Evolutionary conservation across 1,140 invertebrate genomes (phyloP), one percentile per base, ranked within the genome.

Genomic region (Copidosoma floridanum): DNA sequence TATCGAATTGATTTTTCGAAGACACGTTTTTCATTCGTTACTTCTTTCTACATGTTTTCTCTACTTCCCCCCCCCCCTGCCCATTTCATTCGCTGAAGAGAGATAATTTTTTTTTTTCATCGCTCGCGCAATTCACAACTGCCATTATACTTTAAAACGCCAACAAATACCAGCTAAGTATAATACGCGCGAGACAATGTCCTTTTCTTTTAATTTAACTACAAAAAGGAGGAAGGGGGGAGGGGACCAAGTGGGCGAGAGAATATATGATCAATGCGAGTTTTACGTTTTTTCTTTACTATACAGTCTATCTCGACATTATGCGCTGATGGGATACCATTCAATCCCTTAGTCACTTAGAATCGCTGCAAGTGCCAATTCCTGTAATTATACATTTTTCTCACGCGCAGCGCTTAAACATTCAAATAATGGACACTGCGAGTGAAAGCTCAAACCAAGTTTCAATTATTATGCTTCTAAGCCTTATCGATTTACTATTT

Each of bases 401-500:
- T n/a, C n/a, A n/a, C n/a, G n/a, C n/a, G n/a, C n/a, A n/a, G n/a
- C n/a, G n/a, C n/a, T n/a, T n/a, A n/a, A n/a, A n/a, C n/a, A n/a
- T n/a, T n/a, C n/a, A n/a, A n/a, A n/a, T n/a, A n/a, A n/a, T n/a
- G 41, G 58, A 54, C 51, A 60, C 41, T 24, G 38, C 29, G 43
- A 54, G 46, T 46, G 29, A 59, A 59, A 59, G 48, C 51, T 60
- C 51, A 47, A 54, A 54, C 54, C 40, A 60, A 54, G 24, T 40
- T 60, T n/a, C n/a, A n/a, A n/a, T n/a, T n/a, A 54, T 37, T 47
- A 47, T 12, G 18, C 14, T n/a, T 40, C 29, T 54, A 47, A 44
- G 12, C n/a, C 43, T 61, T 48, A 61, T 32, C 26, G 51, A 56
- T 54, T 47, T 54, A 61, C 56, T 61, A 56, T 61, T 56, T 61